Base-by-base conservation (phyloP, 1,140 invertebrate genomes). In the Cryptotermes secundus region DNA sequence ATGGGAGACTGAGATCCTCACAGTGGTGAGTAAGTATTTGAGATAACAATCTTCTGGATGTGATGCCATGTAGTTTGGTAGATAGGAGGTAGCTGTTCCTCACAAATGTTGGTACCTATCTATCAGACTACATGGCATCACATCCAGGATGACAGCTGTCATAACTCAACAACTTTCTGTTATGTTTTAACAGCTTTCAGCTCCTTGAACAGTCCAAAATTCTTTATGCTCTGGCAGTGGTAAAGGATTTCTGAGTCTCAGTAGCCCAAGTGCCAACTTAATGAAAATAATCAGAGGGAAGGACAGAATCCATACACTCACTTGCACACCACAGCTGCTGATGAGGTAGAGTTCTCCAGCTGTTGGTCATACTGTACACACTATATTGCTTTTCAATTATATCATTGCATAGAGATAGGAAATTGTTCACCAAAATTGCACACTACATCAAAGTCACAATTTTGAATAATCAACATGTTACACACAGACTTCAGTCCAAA, bases 301-400 rank as follows among this genome's bases (percentile, higher is more conserved):
- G 59, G 4, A 31, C 59, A 31, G 10, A 26, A 72, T 72, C 31
- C 59, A 72, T 31, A 14, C 59, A 72, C n/a, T 14, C n/a, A 72
- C 26, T 72, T 14, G 14, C n/a, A 22, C 45, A 3, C 16, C 26
- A 72, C 59, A 72, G 26, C 59, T 72, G 59, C n/a, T 31, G n/a
- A 72, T 72, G 59, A 72, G 59, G 59, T 72, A 72, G 59, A n/a
- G 16, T 31, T 12, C 59, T 31, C 31, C 59, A 72, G 59, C 59
- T 72, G 59, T 72, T 72, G 45, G 19, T 19, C 45, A 49, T 22
- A 49, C 12, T 49, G 45, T 19, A 49, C 45, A 49, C 45, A 49
- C 45, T 72, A n/a, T 72, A 72, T 72, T 72, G 59, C 59, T 72
- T 72, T n/a, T 72, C 59, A 72, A 31, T 72, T 72, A 59, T 26